phyloP scores from a whole-genome alignment of 1,140 invertebrate species.

The Panagrolaimus sp. region DNA sequence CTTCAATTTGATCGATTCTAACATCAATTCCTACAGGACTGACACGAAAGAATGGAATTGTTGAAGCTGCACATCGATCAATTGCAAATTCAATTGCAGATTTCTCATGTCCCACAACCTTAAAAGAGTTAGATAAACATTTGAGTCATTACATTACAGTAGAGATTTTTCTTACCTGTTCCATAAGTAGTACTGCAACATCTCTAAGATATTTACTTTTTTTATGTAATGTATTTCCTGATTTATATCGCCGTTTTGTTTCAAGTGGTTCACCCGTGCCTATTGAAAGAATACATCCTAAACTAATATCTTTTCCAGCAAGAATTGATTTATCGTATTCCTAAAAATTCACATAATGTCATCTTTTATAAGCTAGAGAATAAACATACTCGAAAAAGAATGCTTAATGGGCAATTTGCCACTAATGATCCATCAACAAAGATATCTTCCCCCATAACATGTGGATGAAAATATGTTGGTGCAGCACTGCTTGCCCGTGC shows the following conservation, averaged over 20 bases:
- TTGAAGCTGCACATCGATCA: constrained; percentile 46
- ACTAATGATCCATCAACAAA: constrained; percentile 51
- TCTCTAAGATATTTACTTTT: constrained; percentile 40
- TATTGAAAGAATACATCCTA: constrained; percentile 46
- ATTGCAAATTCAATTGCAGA: constrained; percentile 41
- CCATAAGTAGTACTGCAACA: constrained; percentile 39
- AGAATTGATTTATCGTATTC: constrained; percentile 44
- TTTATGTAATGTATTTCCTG: constrained; percentile 35
- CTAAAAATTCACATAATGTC: constrained; percentile 17
- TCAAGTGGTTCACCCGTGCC: constrained; percentile 48
- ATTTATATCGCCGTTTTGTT: constrained; percentile 44
- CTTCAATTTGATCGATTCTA: constrained; percentile 50
- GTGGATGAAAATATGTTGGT: constrained; percentile 53
- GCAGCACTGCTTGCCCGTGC: constrained; percentile 49
- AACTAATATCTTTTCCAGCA: constrained; percentile 29
- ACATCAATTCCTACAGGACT: constrained; percentile 46
- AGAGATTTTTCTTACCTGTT: constrained; percentile 35
- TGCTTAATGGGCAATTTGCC: constrained; percentile 48
- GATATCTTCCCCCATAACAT: constrained; percentile 27
- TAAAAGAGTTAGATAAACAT: not conserved
- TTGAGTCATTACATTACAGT: not conserved
- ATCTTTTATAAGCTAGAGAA: not conserved
- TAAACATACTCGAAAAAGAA: constrained; percentile 44
- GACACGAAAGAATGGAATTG: constrained; percentile 46
- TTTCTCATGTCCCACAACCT: constrained; percentile 52